Base-by-base conservation (phyloP, 92 coral and sea anemone species). In the Bergia sp. region DNA sequence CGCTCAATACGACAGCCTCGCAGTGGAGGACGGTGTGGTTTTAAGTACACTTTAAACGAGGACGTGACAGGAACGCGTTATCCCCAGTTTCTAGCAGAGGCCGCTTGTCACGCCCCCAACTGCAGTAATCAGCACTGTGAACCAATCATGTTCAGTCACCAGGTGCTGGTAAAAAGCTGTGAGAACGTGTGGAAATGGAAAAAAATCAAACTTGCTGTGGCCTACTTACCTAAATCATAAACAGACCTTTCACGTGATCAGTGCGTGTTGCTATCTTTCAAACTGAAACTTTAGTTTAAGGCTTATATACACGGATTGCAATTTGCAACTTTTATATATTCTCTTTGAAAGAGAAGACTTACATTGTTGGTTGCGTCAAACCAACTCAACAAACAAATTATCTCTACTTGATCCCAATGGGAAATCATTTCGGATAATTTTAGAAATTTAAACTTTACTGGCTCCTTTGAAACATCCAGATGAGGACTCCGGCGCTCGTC, bases 131-230 rank as follows among this genome's bases (percentile, higher is more conserved):
- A 21, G 16, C 4, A n/a, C 40, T 95, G 98, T 64, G 38, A 79
- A n/a, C 90, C 95, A 3, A 82, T 94, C 4, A 1, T 77, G 45
- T 95, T 78, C 86, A 66, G 82, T 1, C 93, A 88, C 77, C 86
- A 82, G 8, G 95, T 95, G 11, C 83, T 93, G 79, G 72, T 90
- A 29, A 90, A 86, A 61, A 90, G 89, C 49, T 94, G 98, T 66
- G 87, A 57, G n/a, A 85, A 74, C 38, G 88, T 90, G 72, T 94
- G 98, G 98, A 89, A 92, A 79, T 94, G 94, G 95, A 87, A 77
- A 6, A 85, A 77, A n/a, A 64, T 83, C 8, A 86, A 69, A 0
- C 89, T 94, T 1, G 90, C 93, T 0, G 94, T 95, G 5, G 95
- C 98, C 18, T 95, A 77, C 73, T 95, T 95, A 37, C 69, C 38